Percentiles rank a stretch among this genome's conserved stretches.
phyloP scores from a whole-genome alignment of 1,140 invertebrate genomes.

The Dysdera silvatica region DNA sequence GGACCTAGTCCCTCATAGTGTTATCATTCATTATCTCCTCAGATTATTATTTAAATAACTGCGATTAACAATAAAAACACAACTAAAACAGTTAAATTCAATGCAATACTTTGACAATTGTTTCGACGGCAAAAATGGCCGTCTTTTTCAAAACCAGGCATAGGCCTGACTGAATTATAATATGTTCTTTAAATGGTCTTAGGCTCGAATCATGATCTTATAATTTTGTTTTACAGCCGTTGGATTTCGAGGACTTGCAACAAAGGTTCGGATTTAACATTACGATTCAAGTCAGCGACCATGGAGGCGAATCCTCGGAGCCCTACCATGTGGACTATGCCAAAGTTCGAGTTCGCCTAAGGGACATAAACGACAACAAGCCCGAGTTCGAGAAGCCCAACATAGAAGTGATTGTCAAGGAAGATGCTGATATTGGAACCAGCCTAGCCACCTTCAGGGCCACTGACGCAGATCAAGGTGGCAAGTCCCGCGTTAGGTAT shows the following conservation, averaged over 20 bases:
- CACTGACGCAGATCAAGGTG: slow-evolving; percentile 78
- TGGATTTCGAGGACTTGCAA: slow-evolving; percentile 44
- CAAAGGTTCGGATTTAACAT: slow-evolving; percentile 45
- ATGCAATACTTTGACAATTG: too few relatives aligned
- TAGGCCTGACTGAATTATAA: slow-evolving; percentile 43
- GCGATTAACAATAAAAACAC: too few relatives aligned
- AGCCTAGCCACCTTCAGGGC: slow-evolving; percentile 86
- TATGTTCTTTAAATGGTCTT: slow-evolving; percentile 45
- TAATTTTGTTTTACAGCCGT: slow-evolving; percentile 69
- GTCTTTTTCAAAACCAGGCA: too few relatives aligned
- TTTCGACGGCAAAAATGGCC: too few relatives aligned
- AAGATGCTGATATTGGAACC: slow-evolving; percentile 82
- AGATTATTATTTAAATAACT: too few relatives aligned
- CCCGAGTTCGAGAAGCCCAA: slow-evolving; percentile 86
- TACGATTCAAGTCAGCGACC: slow-evolving; percentile 44
- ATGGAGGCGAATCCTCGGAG: slow-evolving; percentile 87
- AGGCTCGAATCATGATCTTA: slow-evolving; percentile 90
- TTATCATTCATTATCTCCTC: too few relatives aligned
- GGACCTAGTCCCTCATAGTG: too few relatives aligned
- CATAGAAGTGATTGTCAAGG: slow-evolving; percentile 83
- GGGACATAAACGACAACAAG: slow-evolving; percentile 93
- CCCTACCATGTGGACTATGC: slow-evolving; percentile 92
- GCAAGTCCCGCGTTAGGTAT: slow-evolving; percentile 38
- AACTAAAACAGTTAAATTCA: too few relatives aligned
- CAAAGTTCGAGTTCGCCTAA: slow-evolving; percentile 75